A percentile compares a stretch with the other conserved stretches of the same genome.
Evolutionary conservation across 1,140 invertebrate species (phyloP).

Genomic region (Polypedilum vanderplanki): DNA sequence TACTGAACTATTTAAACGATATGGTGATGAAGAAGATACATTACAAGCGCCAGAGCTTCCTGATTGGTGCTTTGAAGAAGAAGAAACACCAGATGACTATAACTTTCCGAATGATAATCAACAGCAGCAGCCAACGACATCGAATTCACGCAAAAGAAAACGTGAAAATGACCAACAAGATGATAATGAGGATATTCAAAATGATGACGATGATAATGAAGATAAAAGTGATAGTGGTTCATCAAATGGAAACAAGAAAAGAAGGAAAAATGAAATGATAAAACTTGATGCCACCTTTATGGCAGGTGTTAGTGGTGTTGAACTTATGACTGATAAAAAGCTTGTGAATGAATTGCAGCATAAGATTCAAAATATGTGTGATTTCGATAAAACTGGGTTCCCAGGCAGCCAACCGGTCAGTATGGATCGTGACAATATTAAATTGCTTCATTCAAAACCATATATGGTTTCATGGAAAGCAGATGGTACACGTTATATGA

Average conservation of each 20-base stretch:
- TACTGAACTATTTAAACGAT: slow-evolving; percentile 63
- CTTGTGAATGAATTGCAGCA: slow-evolving; percentile 62
- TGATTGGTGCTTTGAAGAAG: slow-evolving; percentile 64
- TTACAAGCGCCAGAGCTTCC: slow-evolving; percentile 67
- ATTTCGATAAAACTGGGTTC: slow-evolving; percentile 74
- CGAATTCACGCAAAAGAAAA: slow-evolving; percentile 35
- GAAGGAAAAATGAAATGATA: slow-evolving; percentile 41
- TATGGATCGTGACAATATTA: slow-evolving; percentile 84
- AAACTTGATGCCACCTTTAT: slow-evolving; percentile 65
- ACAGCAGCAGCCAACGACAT: slow-evolving; percentile 32
- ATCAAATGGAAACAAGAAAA: slow-evolving; percentile 34
- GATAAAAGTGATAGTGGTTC: slow-evolving; percentile 32
- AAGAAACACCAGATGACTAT: slow-evolving; percentile 28
- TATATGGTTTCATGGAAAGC: slow-evolving; percentile 99
- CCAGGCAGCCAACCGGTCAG: slow-evolving; percentile 94
- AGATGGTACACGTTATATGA: slow-evolving; percentile 96
- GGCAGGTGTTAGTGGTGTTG: slow-evolving; percentile 70
- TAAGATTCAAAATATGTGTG: slow-evolving; percentile 73
- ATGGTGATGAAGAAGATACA: slow-evolving; percentile 67
- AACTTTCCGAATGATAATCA: slow-evolving; percentile 34
- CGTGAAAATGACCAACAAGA: slow-evolving; percentile 27
- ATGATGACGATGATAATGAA: slow-evolving; percentile 31
- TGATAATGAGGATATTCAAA: slow-evolving; percentile 6
- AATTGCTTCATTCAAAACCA: slow-evolving; percentile 64
- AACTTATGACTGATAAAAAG: slow-evolving; percentile 44